Conservation (phyloP, 2,113 vertebrate genomes). For the Sardina pilchardus region DNA sequence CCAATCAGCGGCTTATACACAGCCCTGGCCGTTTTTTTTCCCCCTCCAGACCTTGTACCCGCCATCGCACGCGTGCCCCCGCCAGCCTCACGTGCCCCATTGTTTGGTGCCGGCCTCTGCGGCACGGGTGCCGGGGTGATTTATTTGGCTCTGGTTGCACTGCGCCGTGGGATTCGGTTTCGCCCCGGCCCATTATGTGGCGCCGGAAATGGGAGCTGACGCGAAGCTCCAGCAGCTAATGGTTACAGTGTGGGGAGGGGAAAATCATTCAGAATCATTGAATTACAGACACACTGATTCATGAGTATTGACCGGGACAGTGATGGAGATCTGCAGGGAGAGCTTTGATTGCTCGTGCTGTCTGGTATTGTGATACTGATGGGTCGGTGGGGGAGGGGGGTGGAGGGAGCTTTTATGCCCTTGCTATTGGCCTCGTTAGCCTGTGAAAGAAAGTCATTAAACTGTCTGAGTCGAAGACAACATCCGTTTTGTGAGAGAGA, state of each 20-base stretch:
- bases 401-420: slow-evolving; percentile 54
- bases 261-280: slow-evolving; percentile 75
- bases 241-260: slow-evolving; percentile 70
- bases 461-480: slow-evolving; percentile 43
- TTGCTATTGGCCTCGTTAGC: slow-evolving; percentile 52
- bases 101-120: slow-evolving; percentile 41
- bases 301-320: slow-evolving; percentile 62
- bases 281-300: slow-evolving; percentile 75
- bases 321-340: slow-evolving; percentile 69
- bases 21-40: background rate
- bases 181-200: slow-evolving; percentile 67
- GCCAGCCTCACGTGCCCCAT: slow-evolving; percentile 53
- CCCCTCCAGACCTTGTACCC: background rate
- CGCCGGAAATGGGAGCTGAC: slow-evolving; percentile 68
- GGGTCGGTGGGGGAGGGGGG: slow-evolving; percentile 23
- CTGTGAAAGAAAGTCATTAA: slow-evolving; percentile 63
- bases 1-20: background rate
- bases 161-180: slow-evolving; percentile 67
- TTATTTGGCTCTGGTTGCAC: slow-evolving; percentile 59
- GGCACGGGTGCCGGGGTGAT: slow-evolving; percentile 52
- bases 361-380: slow-evolving; percentile 50
- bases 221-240: slow-evolving; percentile 69
- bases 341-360: slow-evolving; percentile 60
- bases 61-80: slow-evolving; percentile 22
- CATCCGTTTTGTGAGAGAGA: slow-evolving; percentile 7